Evolutionary conservation across 2,113 vertebrate species (phyloP).

Genomic region (Eurypyga helias): DNA sequence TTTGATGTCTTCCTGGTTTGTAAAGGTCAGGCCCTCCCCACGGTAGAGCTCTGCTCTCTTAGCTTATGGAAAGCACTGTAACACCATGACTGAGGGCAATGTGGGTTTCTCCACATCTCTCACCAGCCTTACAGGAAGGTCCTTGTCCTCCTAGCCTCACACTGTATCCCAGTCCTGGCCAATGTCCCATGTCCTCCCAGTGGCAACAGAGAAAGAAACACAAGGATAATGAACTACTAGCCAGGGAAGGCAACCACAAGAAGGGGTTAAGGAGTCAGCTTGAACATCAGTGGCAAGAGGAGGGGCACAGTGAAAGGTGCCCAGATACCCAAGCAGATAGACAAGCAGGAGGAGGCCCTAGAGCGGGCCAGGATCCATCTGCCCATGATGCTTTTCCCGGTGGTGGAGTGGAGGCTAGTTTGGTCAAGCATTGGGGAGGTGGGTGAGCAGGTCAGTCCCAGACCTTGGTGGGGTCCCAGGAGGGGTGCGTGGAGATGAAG

Average conservation of each 20-base stretch:
- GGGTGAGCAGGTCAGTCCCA: neutral
- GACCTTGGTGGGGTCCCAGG: too few species aligned
- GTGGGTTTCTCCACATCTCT: neutral
- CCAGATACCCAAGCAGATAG: neutral
- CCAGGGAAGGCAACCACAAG: neutral
- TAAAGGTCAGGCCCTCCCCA: neutral
- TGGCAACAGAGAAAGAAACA: neutral
- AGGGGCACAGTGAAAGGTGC: neutral
- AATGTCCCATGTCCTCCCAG: neutral
- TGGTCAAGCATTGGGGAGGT: neutral
- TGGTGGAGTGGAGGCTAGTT: neutral
- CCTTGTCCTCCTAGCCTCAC: neutral
- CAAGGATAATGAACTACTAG: neutral
- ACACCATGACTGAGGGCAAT: neutral
- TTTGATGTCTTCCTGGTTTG: neutral
- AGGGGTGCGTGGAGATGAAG: neutral
- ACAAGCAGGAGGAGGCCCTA: neutral
- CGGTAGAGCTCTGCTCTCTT: neutral
- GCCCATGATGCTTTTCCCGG: neutral
- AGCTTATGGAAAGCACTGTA: too few species aligned
- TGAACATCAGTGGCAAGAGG: neutral
- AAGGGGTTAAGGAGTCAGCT: neutral
- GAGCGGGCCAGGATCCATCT: neutral
- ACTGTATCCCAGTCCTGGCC: too few species aligned
- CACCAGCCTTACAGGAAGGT: neutral